A percentile compares a stretch with the other conserved stretches of the same genome.
Conservation (phyloP, 2,113 vertebrate genomes). For the Sminthopsis crassicaudata region DNA sequence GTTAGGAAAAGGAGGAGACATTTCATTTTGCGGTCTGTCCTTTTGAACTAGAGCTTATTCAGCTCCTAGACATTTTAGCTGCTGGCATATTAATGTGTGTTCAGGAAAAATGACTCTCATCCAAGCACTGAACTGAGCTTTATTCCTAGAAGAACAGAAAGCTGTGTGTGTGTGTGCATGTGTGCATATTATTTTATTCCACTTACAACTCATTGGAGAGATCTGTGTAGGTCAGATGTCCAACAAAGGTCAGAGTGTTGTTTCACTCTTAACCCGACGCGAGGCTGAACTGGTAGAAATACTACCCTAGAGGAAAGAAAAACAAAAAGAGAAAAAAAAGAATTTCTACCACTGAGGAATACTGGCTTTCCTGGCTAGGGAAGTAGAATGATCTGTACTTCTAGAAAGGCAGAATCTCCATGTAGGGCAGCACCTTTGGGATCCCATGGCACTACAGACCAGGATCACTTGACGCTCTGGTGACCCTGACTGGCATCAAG, state of each 20-base stretch:
- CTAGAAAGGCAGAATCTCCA: conserved; percentile 23
- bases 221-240: conserved; percentile 36
- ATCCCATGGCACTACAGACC: not conserved
- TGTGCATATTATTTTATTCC: conserved; percentile 30
- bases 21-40: not conserved
- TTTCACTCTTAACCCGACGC: conserved; percentile 39
- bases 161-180: conserved; percentile 41
- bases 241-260: conserved; percentile 48
- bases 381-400: conserved; percentile 22
- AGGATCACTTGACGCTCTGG: not conserved
- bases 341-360: conserved; percentile 11
- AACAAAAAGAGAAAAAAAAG: not conserved
- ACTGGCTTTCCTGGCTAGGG: not conserved
- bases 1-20: not conserved
- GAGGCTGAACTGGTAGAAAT: conserved; percentile 39
- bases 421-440: conserved; percentile 4
- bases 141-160: not conserved
- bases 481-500: not conserved
- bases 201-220: conserved; percentile 39
- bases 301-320: not conserved
- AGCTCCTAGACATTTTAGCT: conserved; percentile 31
- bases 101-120: conserved; percentile 25
- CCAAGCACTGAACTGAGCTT: not conserved
- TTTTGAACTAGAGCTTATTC: conserved; percentile 41
- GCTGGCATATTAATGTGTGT: conserved; percentile 6